Percentiles rank a stretch among this genome's conserved stretches.
phyloP scores from a whole-genome alignment of 2,888 invertebrate species.

The Timema cristinae region DNA sequence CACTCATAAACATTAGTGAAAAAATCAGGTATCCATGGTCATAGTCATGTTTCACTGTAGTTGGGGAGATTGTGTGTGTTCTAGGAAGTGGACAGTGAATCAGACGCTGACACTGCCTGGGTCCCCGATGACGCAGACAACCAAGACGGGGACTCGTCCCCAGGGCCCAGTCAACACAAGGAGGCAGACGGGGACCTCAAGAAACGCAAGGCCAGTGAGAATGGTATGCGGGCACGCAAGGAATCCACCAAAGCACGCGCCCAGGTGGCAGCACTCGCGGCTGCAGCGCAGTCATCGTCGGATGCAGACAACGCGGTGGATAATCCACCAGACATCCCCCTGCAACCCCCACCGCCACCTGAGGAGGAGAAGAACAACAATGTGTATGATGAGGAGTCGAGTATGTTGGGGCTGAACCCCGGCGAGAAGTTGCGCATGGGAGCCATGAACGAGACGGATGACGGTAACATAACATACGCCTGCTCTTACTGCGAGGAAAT shows the following conservation, averaged over 20 bases:
- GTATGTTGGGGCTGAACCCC: slow-evolving; percentile 18
- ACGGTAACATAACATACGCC: slow-evolving; percentile 20
- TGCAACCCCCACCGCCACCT: neutral
- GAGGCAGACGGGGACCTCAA: neutral
- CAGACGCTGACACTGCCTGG: slow-evolving; percentile 6
- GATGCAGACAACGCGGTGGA: neutral
- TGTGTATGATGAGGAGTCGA: slow-evolving; percentile 22
- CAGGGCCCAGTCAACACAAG: slow-evolving; percentile 1
- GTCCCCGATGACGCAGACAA: slow-evolving; percentile 4
- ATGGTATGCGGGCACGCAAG: slow-evolving; percentile 6
- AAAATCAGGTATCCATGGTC: too few relatives aligned
- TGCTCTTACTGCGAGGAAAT: slow-evolving; percentile 24
- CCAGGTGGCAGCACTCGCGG: neutral
- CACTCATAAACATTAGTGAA: too few relatives aligned
- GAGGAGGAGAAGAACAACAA: slow-evolving; percentile 18
- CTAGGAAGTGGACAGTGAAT: slow-evolving; percentile 1
- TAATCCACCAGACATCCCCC: neutral
- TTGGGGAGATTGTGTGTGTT: neutral
- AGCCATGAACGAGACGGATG: slow-evolving; percentile 15
- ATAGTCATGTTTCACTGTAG: too few relatives aligned
- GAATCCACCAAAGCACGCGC: slow-evolving; percentile 7
- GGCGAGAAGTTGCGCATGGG: slow-evolving; percentile 26
- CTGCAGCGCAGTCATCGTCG: slow-evolving; percentile 1
- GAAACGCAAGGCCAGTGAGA: slow-evolving; percentile 6
- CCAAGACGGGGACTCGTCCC: slow-evolving; percentile 4